phyloP scores from a whole-genome alignment of 1,140 invertebrate species.

The Gryon sp. region DNA sequence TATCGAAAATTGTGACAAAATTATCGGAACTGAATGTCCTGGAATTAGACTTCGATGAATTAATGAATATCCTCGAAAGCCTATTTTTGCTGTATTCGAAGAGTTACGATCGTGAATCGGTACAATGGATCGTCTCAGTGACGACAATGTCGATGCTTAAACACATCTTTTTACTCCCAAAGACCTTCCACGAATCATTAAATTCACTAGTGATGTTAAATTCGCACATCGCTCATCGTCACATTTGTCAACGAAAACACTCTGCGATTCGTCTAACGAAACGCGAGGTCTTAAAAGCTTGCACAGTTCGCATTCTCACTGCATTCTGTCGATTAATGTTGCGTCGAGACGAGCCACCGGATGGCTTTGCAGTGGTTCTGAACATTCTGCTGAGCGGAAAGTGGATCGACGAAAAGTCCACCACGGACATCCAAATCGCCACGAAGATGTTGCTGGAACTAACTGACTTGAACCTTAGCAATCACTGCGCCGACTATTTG shows the following conservation, averaged over 20 bases:
- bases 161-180: conserved; percentile 18
- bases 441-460: conserved; percentile 28
- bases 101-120: conserved; percentile 2
- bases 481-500: conserved; percentile 7
- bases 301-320: conserved; percentile 30
- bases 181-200: conserved; percentile 4
- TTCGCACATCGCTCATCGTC: conserved; percentile 20
- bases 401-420: conserved; percentile 12
- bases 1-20: conserved; percentile 8
- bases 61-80: conserved; percentile 45
- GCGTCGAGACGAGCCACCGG: neutral
- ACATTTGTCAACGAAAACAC: conserved; percentile 9
- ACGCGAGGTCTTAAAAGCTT: conserved; percentile 34
- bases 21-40: conserved; percentile 3
- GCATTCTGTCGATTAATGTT: conserved; percentile 33
- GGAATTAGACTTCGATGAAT: conserved; percentile 17
- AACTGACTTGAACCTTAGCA: neutral
- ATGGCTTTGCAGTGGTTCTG: neutral
- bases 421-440: conserved; percentile 25
- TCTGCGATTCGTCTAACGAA: neutral
- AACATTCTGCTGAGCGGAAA: conserved; percentile 31
- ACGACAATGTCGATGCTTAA: conserved; percentile 24
- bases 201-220: neutral
- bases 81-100: conserved; percentile 45
- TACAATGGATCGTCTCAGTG: conserved; percentile 1